Conservation (phyloP, 2,113 vertebrate genomes). For the Planiliza haematocheilus region DNA sequence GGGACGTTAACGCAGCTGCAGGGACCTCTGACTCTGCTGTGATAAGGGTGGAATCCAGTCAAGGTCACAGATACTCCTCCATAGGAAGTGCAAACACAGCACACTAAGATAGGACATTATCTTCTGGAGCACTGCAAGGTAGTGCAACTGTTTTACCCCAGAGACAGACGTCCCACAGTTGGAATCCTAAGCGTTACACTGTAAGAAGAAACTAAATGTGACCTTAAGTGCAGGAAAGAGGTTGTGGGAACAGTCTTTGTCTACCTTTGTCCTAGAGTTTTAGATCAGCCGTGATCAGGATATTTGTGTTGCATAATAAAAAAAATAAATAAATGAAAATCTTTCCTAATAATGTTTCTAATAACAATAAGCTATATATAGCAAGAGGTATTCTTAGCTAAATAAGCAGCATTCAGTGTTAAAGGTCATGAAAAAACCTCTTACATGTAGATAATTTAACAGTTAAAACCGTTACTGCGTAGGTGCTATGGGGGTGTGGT, state of each 20-base stretch:
- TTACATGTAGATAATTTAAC: neutral
- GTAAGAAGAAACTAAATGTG: neutral
- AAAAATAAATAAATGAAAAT: too few species aligned
- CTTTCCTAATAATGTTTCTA: too few species aligned
- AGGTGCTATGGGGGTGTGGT: neutral
- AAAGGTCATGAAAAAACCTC: neutral
- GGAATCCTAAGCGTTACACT: neutral
- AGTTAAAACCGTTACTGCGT: neutral
- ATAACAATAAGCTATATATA: too few species aligned
- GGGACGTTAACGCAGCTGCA: conserved; percentile 28
- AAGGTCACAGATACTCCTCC: conserved; percentile 72
- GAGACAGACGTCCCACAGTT: conserved; percentile 12
- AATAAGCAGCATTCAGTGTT: neutral
- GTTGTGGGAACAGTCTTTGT: conserved; percentile 6
- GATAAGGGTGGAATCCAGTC: conserved; percentile 74
- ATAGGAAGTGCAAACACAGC: conserved; percentile 71
- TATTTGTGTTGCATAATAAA: conserved; percentile 12
- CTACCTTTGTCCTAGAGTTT: neutral
- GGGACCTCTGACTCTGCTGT: conserved; percentile 61
- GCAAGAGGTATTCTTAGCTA: neutral
- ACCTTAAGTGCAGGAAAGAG: conserved; percentile 2
- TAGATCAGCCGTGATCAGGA: neutral
- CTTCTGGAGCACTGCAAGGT: conserved; percentile 39
- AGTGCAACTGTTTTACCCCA: conserved; percentile 38
- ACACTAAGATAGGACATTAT: conserved; percentile 59